Evolutionary conservation across 2,113 vertebrate species (phyloP).

Genomic region (Thalassoma bifasciatum): DNA sequence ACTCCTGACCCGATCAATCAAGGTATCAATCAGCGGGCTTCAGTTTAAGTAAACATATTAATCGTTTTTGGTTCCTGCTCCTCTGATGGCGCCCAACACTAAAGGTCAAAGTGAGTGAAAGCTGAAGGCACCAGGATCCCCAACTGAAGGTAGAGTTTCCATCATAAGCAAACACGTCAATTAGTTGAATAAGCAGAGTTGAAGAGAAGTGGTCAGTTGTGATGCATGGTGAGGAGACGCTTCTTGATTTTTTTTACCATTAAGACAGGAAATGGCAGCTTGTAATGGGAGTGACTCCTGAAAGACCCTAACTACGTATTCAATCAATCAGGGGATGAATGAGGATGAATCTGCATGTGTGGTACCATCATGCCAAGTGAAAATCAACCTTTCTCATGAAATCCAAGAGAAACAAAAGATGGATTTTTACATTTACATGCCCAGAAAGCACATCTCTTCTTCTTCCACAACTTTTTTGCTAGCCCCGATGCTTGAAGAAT

Average conservation of each 20-base stretch:
- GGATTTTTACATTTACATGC: too few species aligned
- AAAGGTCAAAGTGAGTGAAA: constrained; percentile 42
- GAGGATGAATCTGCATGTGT: background rate
- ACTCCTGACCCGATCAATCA: constrained; percentile 72
- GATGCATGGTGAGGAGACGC: background rate
- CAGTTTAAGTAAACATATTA: constrained; percentile 78
- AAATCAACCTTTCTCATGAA: background rate
- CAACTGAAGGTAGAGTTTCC: constrained; percentile 29
- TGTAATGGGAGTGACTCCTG: constrained; percentile 32
- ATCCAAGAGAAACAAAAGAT: too few species aligned
- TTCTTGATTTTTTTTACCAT: constrained; percentile 6
- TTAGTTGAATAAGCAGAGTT: constrained; percentile 58
- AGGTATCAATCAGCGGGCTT: constrained; percentile 68
- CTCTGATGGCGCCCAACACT: constrained; percentile 2
- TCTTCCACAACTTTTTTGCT: too few species aligned
- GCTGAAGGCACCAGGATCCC: constrained; percentile 18
- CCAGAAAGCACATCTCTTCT: too few species aligned
- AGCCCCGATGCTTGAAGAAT: too few species aligned
- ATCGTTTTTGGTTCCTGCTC: constrained; percentile 62
- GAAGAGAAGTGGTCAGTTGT: background rate
- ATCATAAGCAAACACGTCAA: constrained; percentile 45
- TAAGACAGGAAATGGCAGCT: constrained; percentile 47
- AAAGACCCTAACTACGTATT: constrained; percentile 41
- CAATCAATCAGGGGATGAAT: constrained; percentile 27
- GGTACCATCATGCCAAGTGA: background rate